These are phyloP conservation scores for Cervus canadensis DNA, from an alignment of 2,113 vertebrate species.

Conservation along the genomic window DNA sequence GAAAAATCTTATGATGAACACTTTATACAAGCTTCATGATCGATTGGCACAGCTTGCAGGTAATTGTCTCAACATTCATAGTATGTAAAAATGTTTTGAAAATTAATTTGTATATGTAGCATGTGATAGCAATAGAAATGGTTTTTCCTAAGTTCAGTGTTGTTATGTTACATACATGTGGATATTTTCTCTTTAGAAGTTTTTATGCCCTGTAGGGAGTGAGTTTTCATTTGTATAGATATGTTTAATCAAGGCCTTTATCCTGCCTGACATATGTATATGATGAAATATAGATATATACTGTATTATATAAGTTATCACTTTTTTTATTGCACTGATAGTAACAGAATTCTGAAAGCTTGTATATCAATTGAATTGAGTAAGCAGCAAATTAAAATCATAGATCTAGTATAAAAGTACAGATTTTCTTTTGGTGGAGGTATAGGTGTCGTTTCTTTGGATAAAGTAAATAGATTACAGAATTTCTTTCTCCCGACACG, in stretches of 20 bases:
- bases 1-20: conserved; percentile 89
- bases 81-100: conserved; percentile 41
- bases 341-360: conserved; percentile 7
- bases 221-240: not conserved
- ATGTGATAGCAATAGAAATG: not conserved
- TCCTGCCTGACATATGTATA: not conserved
- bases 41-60: conserved; percentile 93
- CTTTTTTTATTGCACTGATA: conserved; percentile 24
- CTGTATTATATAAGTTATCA: not conserved
- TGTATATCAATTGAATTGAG: not conserved
- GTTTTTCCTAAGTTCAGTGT: not conserved
- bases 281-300: not conserved
- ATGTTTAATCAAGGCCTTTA: not conserved
- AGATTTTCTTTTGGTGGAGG: not conserved
- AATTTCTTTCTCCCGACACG: not conserved
- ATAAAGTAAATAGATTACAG: not conserved
- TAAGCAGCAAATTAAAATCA: conserved; percentile 22
- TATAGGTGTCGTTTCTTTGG: not conserved
- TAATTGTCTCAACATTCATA: conserved; percentile 76
- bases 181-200: not conserved
- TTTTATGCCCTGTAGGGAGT: not conserved
- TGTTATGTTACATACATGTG: not conserved
- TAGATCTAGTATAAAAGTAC: not conserved
- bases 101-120: not conserved
- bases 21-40: conserved; percentile 93